Base-by-base conservation (phyloP, 2,113 vertebrate species). In the Hippocampus abdominalis region DNA sequence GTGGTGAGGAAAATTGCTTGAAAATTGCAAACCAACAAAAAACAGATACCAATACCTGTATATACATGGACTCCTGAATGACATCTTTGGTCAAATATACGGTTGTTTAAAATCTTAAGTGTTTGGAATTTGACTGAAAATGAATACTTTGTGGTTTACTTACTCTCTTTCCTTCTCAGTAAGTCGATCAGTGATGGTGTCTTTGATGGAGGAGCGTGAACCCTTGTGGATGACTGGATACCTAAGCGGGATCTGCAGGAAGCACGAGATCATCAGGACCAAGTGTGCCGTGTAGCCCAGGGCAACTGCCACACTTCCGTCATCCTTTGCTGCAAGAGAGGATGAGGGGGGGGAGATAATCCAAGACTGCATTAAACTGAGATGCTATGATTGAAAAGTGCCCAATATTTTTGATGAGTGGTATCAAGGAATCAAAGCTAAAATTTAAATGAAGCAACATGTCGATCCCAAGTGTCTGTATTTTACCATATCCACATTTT, bases 161-260 rank as follows among this genome's bases (percentile, higher is more conserved):
- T 91, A 99, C 97, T 99, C 97, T 94, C 97, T 79, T 77, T 99
- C 97, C 81, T 97, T 99, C 88, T 99, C 97, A 0, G 92, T 94
- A 78, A 99, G 93, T 85, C 98, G 95, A 93, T 99, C 96, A 0
- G 96, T 98, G 91, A 99, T 99, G 68, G 97, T 98, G 84, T 99
- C 97, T 89, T 95, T 96, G 90, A 99, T 98, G 63, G 94, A 93
- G 74, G 97, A 99, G 66, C 96, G 91, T 63, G 97, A 99, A 62
- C 97, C 97, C 83, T 98, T 97, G 87, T 99, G 96, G 82, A 98
- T 93, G 69, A 99, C 91, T 0, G 97, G 97, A 88, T 99, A 99
- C 87, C 96, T 93, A 85, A 99, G 94, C 70, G 97, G 97, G 76
- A 98, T 93, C 93, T 99, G 96, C 42, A 99, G 92, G 92, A 99